Conservation (phyloP, 1,140 invertebrate species). For the Atta texana region DNA sequence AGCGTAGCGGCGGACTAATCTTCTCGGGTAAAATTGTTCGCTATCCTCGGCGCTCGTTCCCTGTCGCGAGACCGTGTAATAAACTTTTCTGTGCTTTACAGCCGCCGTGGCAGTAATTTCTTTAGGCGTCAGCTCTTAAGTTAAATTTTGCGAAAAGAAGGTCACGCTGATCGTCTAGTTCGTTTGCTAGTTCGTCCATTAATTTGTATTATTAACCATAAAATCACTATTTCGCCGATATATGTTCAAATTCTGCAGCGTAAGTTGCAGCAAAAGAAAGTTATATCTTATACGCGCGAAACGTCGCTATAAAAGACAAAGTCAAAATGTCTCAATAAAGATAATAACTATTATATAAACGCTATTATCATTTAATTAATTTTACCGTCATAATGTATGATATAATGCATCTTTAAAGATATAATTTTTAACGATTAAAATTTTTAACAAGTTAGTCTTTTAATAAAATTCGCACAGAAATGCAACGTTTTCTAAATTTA, state of each 20-base stretch:
- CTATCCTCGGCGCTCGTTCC: slow-evolving; percentile 46
- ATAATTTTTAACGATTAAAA: no score
- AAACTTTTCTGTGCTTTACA: slow-evolving; percentile 69
- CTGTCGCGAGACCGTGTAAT: slow-evolving; percentile 66
- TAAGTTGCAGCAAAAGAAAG: neutral
- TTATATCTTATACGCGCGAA: slow-evolving; percentile 22
- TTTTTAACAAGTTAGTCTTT: neutral
- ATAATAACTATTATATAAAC: neutral
- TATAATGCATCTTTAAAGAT: neutral
- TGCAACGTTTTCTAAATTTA: neutral
- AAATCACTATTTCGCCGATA: slow-evolving; percentile 24
- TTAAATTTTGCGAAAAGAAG: slow-evolving; percentile 56
- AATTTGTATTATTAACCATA: neutral
- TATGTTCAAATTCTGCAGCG: slow-evolving; percentile 6
- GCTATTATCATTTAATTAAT: neutral
- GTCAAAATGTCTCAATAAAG: slow-evolving; percentile 9
- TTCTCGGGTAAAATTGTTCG: slow-evolving; percentile 69
- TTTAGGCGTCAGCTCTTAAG: slow-evolving; percentile 67
- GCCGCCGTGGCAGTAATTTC: slow-evolving; percentile 66
- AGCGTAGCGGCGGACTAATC: slow-evolving; percentile 67
- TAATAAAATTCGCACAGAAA: slow-evolving; percentile 1
- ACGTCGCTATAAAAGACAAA: neutral
- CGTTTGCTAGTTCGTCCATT: slow-evolving; percentile 1
- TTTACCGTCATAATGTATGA: neutral
- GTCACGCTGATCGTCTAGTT: slow-evolving; percentile 2